Evolutionary conservation across 2,888 invertebrate species (phyloP).

Genomic region (Caenorhabditis sp.): DNA sequence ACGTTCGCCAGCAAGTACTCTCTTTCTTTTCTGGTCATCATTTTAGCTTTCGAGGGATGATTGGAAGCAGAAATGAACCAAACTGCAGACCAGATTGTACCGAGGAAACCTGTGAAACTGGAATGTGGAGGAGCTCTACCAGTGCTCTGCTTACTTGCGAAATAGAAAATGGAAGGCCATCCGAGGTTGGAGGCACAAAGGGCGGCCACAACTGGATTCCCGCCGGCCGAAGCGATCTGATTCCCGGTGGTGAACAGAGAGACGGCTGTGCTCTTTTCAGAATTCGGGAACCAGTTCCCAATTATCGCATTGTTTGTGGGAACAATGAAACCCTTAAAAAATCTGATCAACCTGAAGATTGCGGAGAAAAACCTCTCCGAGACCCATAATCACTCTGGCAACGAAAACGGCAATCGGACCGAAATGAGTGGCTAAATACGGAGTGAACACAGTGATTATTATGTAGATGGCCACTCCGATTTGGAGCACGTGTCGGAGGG

Average conservation of each 20-base stretch:
- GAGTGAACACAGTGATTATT: constrained; percentile 59
- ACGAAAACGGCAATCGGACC: constrained; percentile 65
- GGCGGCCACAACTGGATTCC: constrained; percentile 67
- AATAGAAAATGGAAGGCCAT: constrained; percentile 72
- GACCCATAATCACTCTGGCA: constrained; percentile 68
- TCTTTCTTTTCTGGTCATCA: constrained; percentile 59
- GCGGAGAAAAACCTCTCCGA: constrained; percentile 64
- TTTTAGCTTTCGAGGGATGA: constrained; percentile 59
- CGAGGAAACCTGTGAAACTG: constrained; percentile 41
- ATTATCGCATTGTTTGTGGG: constrained; percentile 70
- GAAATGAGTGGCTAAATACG: constrained; percentile 60
- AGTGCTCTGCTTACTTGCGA: constrained; percentile 63
- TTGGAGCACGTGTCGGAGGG: constrained; percentile 40
- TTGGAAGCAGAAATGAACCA: constrained; percentile 56
- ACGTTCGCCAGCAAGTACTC: constrained; percentile 58
- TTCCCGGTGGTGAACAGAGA: constrained; percentile 71
- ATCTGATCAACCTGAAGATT: background rate
- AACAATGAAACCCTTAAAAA: constrained; percentile 65
- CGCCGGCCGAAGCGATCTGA: constrained; percentile 64
- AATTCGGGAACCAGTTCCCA: constrained; percentile 71
- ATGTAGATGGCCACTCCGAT: constrained; percentile 54
- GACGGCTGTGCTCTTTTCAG: constrained; percentile 67
- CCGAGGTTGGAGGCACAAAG: constrained; percentile 64
- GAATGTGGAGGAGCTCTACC: background rate
- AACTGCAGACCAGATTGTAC: constrained; percentile 51